A percentile compares a stretch with the other conserved stretches of the same genome.
Conservation (phyloP, 2,888 invertebrate genomes). For the Xestia xanthographa region DNA sequence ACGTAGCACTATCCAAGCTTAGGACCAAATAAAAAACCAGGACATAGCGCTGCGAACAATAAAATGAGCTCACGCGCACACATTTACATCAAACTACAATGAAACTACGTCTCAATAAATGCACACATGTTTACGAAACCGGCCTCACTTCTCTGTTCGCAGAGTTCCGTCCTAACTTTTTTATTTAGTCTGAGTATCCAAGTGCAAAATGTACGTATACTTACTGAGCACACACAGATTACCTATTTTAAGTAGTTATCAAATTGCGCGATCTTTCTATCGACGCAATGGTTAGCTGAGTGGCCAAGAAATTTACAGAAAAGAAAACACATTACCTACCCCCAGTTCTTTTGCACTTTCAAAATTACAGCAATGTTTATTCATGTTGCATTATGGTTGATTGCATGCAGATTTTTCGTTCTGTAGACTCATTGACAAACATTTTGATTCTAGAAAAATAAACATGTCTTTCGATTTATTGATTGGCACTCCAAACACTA, state of each 20-base stretch:
- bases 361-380: neutral
- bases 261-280: neutral
- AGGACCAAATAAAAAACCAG: too few species aligned
- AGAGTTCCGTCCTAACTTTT: too few species aligned
- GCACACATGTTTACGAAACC: too few species aligned
- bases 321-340: constrained; percentile 5
- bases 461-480: neutral
- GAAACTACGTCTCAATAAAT: too few species aligned
- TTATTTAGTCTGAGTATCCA: too few species aligned
- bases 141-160: too few species aligned
- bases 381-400: neutral
- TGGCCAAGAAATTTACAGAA: neutral
- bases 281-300: neutral
- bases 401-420: neutral
- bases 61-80: too few species aligned
- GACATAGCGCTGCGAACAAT: too few species aligned
- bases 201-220: neutral
- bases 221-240: neutral
- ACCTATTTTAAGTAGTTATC: neutral
- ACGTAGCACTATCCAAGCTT: neutral
- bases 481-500: neutral
- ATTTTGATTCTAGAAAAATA: neutral
- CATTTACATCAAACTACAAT: too few species aligned
- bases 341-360: neutral
- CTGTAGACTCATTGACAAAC: neutral